Evolutionary conservation across 2,888 invertebrate species (phyloP), one percentile per base, ranked within the genome.

Genomic region (Netelia virgata): DNA sequence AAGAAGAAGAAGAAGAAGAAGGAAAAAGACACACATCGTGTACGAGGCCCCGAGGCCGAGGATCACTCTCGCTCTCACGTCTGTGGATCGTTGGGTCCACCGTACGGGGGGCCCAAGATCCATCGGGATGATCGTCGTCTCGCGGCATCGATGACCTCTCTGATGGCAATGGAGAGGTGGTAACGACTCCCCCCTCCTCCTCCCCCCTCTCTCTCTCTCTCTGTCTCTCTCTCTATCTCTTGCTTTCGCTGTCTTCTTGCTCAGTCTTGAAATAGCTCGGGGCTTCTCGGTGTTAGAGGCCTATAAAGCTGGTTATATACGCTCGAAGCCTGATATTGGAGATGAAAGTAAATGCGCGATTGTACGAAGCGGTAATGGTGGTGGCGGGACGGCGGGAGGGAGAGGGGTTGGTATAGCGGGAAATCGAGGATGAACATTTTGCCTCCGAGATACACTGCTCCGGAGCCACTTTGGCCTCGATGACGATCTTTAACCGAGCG

Each of bases 291-390:
- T 41, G 41, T 47, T 14, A 16, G 36, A 18, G 50, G 72, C 50
- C 47, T 47, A 14, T 47, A 47, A 47, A 47, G 47, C 28, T 28
- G 14, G 47, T 14, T 47, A 47, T 47, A 47, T 47, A 47, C 14
- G n/a, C 61, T 47, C 73, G 70, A 72, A 85, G 87, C 80, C 28
- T 87, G 86, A 89, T 89, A 89, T 88, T 84, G 84, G 74, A 87
- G 88, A 88, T 88, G 90, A 90, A 89, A 89, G 88, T 89, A 88
- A 87, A 86, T 79, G 84, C 77, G 82, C 84, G 77, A 83, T 81
- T 50, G 63, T 53, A 70, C 74, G 69, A 55, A 50, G 70, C 10
- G 10, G 50, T 28, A 28, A 28, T 28, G 28, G 28, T 3, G 28
- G 28, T 23, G 28, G 23, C 2, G 23, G 23, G 23, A 5, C 0